Percentiles rank a stretch among this genome's conserved stretches.
These are phyloP conservation scores for Protosalanx chinensis DNA, from an alignment of 2,797 vertebrate genomes.

Conservation along the genomic window DNA sequence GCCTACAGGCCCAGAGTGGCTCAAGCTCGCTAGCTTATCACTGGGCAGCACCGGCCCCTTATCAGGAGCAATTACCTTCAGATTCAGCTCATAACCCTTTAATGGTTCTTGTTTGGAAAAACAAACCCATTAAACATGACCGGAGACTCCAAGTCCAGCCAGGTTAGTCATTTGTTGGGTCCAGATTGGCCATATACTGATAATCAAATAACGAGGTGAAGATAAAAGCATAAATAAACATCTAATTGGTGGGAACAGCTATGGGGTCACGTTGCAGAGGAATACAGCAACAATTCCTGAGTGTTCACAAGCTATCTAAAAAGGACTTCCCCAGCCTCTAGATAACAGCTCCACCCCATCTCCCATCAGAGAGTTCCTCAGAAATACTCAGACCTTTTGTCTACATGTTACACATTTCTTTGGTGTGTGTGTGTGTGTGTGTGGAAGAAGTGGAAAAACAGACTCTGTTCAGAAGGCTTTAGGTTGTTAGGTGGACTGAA, in stretches of 20 bases:
- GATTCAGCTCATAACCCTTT: slow-evolving; percentile 54
- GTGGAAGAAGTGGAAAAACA: not conserved
- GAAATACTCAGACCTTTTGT: slow-evolving; percentile 64
- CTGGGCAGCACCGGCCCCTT: slow-evolving; percentile 40
- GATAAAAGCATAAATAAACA: slow-evolving; percentile 38
- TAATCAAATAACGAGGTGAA: slow-evolving; percentile 66
- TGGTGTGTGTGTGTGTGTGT: too few relatives aligned
- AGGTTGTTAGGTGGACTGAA: not conserved
- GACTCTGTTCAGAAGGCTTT: not conserved
- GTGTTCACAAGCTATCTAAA: slow-evolving; percentile 68
- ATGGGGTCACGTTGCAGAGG: slow-evolving; percentile 69
- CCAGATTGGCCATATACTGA: slow-evolving; percentile 23
- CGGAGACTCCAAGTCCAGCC: slow-evolving; percentile 50
- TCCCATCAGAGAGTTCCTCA: slow-evolving; percentile 61
- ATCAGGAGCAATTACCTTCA: slow-evolving; percentile 62
- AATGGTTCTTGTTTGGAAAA: slow-evolving; percentile 42
- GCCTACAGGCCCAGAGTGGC: not conserved
- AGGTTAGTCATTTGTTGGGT: slow-evolving; percentile 47
- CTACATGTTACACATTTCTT: slow-evolving; percentile 26
- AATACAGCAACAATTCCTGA: slow-evolving; percentile 63
- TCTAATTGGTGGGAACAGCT: slow-evolving; percentile 72
- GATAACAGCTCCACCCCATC: slow-evolving; percentile 62
- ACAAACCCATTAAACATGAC: slow-evolving; percentile 52
- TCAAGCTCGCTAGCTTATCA: slow-evolving; percentile 47
- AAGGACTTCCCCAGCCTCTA: slow-evolving; percentile 69